Conservation (phyloP, 2,113 vertebrate genomes). For the Orycteropus afer region DNA sequence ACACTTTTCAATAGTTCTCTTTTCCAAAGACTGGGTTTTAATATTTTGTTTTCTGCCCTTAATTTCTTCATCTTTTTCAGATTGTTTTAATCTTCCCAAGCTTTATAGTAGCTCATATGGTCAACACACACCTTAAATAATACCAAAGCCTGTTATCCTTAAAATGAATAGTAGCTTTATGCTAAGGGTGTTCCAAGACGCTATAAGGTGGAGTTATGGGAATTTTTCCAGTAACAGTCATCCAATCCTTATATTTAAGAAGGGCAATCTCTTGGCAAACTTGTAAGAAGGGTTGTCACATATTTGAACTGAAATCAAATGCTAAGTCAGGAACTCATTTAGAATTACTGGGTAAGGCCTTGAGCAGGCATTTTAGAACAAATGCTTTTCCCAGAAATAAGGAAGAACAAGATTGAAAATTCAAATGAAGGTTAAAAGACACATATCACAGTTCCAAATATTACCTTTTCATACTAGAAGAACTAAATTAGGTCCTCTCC, state of each 20-base stretch:
- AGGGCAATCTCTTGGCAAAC: neutral
- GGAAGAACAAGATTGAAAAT: neutral
- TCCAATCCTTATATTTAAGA: neutral
- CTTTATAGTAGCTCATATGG: neutral
- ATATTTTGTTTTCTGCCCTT: neutral
- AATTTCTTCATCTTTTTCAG: neutral
- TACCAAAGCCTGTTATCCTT: neutral
- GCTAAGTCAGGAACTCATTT: neutral
- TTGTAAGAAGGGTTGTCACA: neutral
- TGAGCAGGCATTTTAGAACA: neutral
- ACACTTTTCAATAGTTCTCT: neutral
- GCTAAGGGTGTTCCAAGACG: neutral
- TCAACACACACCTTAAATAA: neutral
- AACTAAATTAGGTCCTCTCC: neutral
- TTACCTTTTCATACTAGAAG: neutral
- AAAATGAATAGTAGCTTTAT: neutral
- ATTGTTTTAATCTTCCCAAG: neutral
- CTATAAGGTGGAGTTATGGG: neutral
- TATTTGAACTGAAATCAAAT: neutral
- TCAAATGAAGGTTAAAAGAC: neutral
- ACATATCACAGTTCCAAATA: neutral
- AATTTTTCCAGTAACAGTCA: neutral
- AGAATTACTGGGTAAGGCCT: neutral
- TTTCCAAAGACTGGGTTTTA: neutral
- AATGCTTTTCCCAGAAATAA: neutral